Conservation (phyloP, 2,797 vertebrate genomes). For the Myotis myotis region DNA sequence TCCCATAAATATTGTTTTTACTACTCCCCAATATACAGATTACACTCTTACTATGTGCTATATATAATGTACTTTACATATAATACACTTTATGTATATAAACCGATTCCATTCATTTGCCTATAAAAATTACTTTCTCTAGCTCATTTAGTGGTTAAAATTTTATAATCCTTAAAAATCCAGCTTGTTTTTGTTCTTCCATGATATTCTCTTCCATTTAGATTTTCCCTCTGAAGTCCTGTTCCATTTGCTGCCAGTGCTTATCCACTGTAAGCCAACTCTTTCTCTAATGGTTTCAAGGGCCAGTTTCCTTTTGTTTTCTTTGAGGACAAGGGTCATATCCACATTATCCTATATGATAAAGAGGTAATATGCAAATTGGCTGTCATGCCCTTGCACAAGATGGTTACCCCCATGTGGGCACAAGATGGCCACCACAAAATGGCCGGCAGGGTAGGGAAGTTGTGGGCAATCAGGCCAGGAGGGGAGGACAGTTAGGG, state of each 20-base stretch:
- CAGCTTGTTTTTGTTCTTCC: neutral
- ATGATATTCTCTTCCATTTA: neutral
- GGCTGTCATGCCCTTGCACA: too few relatives aligned
- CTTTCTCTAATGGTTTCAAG: neutral
- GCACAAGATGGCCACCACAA: too few relatives aligned
- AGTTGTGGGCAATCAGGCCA: too few relatives aligned
- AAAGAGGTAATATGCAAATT: too few relatives aligned
- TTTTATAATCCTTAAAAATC: neutral
- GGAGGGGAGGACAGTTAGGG: too few relatives aligned
- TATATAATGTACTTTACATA: neutral
- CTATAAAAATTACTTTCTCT: neutral
- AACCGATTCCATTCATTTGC: neutral
- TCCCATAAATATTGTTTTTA: neutral
- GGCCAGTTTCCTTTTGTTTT: neutral
- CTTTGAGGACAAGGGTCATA: neutral
- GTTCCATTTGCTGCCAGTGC: neutral
- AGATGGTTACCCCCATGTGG: too few relatives aligned
- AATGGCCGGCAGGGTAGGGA: too few relatives aligned
- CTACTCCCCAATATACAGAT: neutral
- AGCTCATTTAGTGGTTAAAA: neutral
- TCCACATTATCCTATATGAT: neutral
- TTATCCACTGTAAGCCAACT: neutral
- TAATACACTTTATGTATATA: neutral
- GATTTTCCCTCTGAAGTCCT: neutral
- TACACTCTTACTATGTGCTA: neutral